A percentile compares a stretch with the other conserved stretches of the same genome.
Conservation (phyloP, 2,113 vertebrate genomes). For the Rattus rattus region DNA sequence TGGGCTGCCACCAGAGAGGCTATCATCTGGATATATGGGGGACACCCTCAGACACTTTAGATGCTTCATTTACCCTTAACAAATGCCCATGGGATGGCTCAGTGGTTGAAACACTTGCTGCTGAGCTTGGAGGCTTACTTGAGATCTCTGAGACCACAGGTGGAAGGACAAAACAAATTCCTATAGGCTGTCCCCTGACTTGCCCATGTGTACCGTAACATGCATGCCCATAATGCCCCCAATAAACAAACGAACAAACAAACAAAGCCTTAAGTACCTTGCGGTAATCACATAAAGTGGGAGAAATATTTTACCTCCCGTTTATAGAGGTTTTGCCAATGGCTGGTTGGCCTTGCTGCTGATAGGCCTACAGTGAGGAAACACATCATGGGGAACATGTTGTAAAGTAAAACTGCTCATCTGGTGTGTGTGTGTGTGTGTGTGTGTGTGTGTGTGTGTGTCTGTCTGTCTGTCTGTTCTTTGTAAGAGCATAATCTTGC, state of each 20-base stretch:
- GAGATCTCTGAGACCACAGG: background rate
- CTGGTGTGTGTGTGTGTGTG: background rate
- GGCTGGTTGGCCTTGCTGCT: background rate
- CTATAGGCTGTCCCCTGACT: background rate
- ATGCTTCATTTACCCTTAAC: background rate
- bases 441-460: no score
- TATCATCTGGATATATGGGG: no score
- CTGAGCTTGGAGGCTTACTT: background rate
- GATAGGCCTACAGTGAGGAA: background rate
- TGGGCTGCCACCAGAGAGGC: background rate
- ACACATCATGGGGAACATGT: background rate
- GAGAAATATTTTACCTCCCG: background rate
- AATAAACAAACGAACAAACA: no score
- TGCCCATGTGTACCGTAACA: no score
- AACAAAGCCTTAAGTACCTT: background rate
- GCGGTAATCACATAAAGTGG: background rate
- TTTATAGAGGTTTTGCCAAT: background rate
- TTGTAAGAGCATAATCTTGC: background rate
- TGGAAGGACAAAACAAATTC: background rate
- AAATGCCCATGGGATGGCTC: background rate
- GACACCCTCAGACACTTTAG: background rate
- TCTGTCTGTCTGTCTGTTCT: background rate
- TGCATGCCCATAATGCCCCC: background rate
- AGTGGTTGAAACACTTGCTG: background rate
- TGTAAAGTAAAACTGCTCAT: background rate